A percentile compares a stretch with the other conserved stretches of the same genome.
Conservation (phyloP, 37 sponge, comb jelly and placozoan species). For the Petrosia ficiformis region DNA sequence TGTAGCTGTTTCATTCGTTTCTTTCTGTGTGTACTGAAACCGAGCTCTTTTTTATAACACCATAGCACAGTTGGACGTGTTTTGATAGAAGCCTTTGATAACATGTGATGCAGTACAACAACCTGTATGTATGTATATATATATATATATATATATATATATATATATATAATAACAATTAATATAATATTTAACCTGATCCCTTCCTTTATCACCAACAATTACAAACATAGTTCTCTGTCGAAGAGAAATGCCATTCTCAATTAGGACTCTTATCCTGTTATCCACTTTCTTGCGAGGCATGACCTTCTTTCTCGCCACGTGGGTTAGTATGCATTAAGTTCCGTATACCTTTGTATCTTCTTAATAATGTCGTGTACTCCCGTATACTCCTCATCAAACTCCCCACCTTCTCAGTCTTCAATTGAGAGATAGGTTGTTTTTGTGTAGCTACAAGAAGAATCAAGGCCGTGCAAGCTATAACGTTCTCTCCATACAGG, state of each 20-base stretch:
- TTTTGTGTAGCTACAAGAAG: no score
- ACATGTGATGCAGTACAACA: constrained; percentile 92
- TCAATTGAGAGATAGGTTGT: no score
- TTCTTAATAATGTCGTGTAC: constrained; percentile 1
- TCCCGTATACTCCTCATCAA: not conserved
- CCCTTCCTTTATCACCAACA: constrained; percentile 85
- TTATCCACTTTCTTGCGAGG: constrained; percentile 77
- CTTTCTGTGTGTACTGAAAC: constrained; percentile 97
- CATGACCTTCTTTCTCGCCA: constrained; percentile 23
- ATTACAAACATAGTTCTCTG: constrained; percentile 81
- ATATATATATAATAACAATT: not conserved
- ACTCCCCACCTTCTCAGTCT: no score
- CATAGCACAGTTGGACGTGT: constrained; percentile 88
- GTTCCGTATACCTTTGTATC: constrained; percentile 5
- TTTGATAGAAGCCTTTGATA: constrained; percentile 75
- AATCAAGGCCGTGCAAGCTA: no score
- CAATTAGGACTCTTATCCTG: constrained; percentile 75
- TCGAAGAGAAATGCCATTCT: constrained; percentile 75
- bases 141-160: not conserved
- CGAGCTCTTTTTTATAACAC: constrained; percentile 99
- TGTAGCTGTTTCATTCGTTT: constrained; percentile 91
- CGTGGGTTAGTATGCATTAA: not conserved
- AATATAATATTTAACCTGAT: constrained; percentile 68
- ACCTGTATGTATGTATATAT: constrained; percentile 41
- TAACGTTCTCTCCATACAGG: no score